phyloP scores from a whole-genome alignment of 92 coral and sea anemone genomes.

The Meandrina meandrites region DNA sequence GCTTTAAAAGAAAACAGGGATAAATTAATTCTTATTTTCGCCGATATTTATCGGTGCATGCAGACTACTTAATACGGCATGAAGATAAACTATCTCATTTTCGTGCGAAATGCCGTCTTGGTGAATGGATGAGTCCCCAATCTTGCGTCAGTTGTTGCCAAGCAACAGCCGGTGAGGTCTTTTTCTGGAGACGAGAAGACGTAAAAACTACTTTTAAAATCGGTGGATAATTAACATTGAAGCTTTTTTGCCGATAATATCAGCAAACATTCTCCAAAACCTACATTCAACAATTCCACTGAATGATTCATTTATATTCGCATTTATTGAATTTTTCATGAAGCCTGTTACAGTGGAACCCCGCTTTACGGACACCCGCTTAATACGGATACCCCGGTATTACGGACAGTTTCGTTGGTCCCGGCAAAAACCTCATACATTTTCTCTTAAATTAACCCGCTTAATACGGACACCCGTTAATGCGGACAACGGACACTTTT shows the following conservation, averaged over 20 bases:
- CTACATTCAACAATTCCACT: background rate
- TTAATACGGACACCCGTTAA: no score
- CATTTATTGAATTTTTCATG: no score
- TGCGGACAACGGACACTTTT: no score
- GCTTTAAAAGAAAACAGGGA: background rate
- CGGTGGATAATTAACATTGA: no score
- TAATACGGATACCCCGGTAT: no score
- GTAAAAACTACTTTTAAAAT: background rate
- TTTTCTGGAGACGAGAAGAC: background rate
- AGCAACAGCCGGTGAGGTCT: background rate
- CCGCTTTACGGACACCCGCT: no score
- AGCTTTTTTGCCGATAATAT: background rate
- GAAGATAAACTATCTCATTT: background rate
- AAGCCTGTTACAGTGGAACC: no score
- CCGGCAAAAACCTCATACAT: no score
- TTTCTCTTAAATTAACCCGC: no score
- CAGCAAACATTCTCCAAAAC: background rate
- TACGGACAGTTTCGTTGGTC: no score
- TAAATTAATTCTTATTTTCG: background rate
- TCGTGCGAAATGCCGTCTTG: background rate
- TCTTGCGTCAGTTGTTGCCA: background rate
- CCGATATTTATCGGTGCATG: background rate
- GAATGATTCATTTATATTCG: no score
- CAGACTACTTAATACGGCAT: background rate
- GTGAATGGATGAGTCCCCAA: background rate